A percentile compares a stretch with the other conserved stretches of the same genome.
These are phyloP conservation scores for Agrochola circellaris DNA, from an alignment of 2,888 invertebrate genomes.

Conservation along the genomic window DNA sequence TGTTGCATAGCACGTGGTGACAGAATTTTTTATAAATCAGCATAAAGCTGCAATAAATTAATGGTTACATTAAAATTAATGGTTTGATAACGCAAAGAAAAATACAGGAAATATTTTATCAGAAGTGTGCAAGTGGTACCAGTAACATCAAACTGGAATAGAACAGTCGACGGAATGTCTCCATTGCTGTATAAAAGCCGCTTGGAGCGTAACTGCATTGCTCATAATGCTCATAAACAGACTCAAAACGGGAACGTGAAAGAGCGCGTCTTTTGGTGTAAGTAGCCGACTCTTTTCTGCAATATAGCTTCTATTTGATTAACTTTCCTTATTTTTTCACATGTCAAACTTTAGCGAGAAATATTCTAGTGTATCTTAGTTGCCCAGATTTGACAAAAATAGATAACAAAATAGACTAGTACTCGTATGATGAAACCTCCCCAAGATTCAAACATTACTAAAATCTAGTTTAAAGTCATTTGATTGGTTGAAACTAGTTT, in stretches of 20 bases:
- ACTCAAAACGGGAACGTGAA: slow-evolving; percentile 9
- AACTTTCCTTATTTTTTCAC: neutral
- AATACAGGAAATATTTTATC: neutral
- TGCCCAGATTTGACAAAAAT: neutral
- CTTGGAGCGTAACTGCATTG: slow-evolving; percentile 38
- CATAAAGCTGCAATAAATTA: neutral
- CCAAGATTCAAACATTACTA: no score
- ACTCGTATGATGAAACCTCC: no score
- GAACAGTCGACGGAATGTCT: slow-evolving; percentile 27
- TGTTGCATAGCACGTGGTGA: no score
- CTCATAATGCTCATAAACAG: slow-evolving; percentile 35
- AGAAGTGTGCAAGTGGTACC: neutral
- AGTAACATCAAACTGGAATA: slow-evolving; percentile 21
- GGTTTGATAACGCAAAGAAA: neutral
- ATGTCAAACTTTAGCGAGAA: neutral
- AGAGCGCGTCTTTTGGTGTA: slow-evolving; percentile 24
- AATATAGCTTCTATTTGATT: neutral
- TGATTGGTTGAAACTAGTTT: no score
- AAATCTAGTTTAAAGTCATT: no score
- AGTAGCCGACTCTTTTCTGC: slow-evolving; percentile 18
- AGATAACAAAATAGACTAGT: no score
- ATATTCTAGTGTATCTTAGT: no score
- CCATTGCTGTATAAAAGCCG: slow-evolving; percentile 5
- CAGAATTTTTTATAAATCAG: neutral
- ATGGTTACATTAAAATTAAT: neutral